These are phyloP conservation scores for Manis pentadactyla DNA, from an alignment of 2,797 vertebrate genomes.

Conservation along the genomic window DNA sequence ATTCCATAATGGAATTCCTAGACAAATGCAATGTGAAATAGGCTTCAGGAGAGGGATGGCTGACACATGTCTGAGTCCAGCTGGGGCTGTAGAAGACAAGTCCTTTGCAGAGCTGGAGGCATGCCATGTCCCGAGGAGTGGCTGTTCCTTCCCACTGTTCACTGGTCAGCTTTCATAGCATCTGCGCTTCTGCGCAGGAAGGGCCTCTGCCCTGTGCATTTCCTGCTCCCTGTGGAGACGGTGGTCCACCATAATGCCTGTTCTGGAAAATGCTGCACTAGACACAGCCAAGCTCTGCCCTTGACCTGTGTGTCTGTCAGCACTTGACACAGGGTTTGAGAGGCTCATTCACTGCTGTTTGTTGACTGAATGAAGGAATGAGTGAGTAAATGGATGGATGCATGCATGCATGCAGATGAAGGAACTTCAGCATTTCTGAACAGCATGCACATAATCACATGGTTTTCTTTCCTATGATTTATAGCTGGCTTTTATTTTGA, in stretches of 20 bases:
- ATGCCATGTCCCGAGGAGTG: not conserved
- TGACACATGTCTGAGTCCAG: not conserved
- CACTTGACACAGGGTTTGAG: not conserved
- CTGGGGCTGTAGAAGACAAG: not conserved
- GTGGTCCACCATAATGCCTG: rapidly evolving
- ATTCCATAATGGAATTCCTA: not conserved
- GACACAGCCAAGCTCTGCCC: not conserved
- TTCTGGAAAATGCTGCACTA: not conserved
- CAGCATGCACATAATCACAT: rapidly evolving
- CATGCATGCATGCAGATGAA: not conserved
- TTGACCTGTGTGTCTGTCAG: not conserved
- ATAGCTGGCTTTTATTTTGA: not conserved
- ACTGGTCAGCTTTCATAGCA: not conserved
- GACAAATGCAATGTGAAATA: not conserved
- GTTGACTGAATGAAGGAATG: not conserved
- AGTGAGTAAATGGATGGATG: too few relatives aligned
- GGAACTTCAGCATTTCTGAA: not conserved
- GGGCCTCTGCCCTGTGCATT: rapidly evolving
- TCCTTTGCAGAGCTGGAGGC: not conserved
- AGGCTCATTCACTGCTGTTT: not conserved
- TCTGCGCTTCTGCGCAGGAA: rapidly evolving
- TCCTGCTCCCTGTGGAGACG: rapidly evolving
- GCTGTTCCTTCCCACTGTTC: rapidly evolving
- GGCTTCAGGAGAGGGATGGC: not conserved
- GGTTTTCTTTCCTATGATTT: not conserved